Percentiles rank a stretch among this genome's conserved stretches.
Conservation (phyloP, 2,888 invertebrate species). For the Hetaerina titia region DNA sequence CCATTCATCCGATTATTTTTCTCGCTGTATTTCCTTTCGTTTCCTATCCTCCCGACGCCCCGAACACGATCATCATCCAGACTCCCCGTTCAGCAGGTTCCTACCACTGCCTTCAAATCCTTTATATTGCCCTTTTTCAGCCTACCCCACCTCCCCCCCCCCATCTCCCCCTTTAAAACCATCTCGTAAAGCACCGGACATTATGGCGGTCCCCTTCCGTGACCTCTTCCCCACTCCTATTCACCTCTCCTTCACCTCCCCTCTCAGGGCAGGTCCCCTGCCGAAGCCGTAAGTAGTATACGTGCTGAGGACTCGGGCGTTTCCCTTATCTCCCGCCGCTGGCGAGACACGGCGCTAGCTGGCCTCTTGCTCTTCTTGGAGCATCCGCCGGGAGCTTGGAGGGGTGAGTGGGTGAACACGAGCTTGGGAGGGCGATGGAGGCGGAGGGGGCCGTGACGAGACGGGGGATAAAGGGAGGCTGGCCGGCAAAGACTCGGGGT, state of each 20-base stretch:
- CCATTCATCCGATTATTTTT: no score
- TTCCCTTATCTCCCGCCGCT: neutral
- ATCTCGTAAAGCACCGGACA: constrained; percentile 20
- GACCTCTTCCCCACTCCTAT: neutral
- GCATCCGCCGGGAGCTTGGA: neutral
- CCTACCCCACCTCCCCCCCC: neutral
- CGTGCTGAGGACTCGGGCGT: neutral
- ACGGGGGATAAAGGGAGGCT: neutral
- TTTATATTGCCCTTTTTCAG: neutral
- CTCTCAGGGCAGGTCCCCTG: neutral
- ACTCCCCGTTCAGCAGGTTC: no score
- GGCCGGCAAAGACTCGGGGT: neutral
- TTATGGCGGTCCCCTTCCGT: neutral
- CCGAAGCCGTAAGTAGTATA: neutral
- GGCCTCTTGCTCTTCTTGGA: neutral
- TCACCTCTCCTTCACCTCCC: neutral
- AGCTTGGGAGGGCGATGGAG: neutral
- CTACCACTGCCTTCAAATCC: neutral
- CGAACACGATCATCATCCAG: neutral
- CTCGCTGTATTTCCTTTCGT: neutral
- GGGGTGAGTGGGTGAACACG: no score
- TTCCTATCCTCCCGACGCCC: neutral
- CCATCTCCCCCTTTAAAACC: neutral
- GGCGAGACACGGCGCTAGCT: neutral
- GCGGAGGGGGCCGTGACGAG: neutral